Conservation (phyloP, 1,140 invertebrate species). For the Heliconius hewitsoni region DNA sequence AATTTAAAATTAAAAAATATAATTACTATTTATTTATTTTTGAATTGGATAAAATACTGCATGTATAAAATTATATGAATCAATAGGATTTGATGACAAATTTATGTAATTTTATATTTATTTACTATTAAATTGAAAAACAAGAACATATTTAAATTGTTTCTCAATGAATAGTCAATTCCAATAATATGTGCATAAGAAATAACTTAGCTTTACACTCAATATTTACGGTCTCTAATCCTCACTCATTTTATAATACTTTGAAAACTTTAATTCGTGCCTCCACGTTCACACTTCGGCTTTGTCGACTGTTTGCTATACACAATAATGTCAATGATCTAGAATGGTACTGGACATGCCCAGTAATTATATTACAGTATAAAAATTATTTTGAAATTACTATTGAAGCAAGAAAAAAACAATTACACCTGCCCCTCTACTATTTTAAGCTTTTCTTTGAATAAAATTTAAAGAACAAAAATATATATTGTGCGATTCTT, state of each 20-base stretch:
- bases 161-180: not conserved
- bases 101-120: no score
- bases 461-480: no score
- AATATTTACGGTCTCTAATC: slow-evolving; percentile 16
- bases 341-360: slow-evolving; percentile 1
- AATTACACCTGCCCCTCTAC: no score
- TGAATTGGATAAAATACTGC: no score
- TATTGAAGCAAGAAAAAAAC: no score
- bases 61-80: no score
- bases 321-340: slow-evolving; percentile 24
- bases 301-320: slow-evolving; percentile 31
- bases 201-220: not conserved
- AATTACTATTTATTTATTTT: no score
- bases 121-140: not conserved
- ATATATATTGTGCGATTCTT: no score
- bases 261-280: slow-evolving; percentile 25
- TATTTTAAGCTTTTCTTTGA: no score
- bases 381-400: no score
- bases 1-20: no score
- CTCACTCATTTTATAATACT: slow-evolving; percentile 16
- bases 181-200: not conserved
- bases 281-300: slow-evolving; percentile 24
- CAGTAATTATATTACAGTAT: not conserved
- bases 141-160: not conserved
- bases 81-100: no score